A percentile compares a stretch with the other conserved stretches of the same genome.
Evolutionary conservation across 2,113 vertebrate species (phyloP).

Genomic region (Mus musculus): DNA sequence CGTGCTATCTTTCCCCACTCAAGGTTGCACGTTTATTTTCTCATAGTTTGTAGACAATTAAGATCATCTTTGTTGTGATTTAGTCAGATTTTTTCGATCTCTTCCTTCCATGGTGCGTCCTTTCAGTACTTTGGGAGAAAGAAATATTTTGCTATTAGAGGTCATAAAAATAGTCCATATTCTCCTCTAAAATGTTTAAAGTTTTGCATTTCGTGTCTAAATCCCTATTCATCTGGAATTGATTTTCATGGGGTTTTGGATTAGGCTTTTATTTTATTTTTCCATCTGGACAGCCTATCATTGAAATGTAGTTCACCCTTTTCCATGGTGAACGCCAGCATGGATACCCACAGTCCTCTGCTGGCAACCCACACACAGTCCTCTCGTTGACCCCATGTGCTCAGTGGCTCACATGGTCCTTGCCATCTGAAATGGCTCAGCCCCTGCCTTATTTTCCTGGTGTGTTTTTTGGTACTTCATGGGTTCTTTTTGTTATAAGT

Average conservation of each 20-base stretch:
- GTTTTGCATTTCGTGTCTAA: constrained; percentile 27
- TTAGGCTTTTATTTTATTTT: not conserved
- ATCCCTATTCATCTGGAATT: constrained; percentile 50
- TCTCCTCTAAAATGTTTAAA: constrained; percentile 57
- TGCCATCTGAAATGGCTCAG: not conserved
- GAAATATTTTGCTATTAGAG: constrained; percentile 14
- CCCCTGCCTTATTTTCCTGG: not conserved
- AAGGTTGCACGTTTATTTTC: not conserved
- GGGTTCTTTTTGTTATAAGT: not conserved
- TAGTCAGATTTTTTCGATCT: constrained; percentile 5
- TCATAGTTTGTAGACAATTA: not conserved
- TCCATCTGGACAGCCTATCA: not conserved
- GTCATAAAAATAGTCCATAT: constrained; percentile 40
- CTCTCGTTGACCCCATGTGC: not conserved
- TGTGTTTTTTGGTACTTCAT: not conserved
- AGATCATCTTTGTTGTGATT: not conserved
- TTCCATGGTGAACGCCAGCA: not conserved
- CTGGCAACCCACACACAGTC: no score
- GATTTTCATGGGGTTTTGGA: constrained; percentile 9
- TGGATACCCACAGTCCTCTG: not conserved
- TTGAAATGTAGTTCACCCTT: not conserved
- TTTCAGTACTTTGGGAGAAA: not conserved
- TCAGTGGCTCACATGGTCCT: not conserved
- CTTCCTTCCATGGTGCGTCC: not conserved
- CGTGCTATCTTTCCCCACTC: not conserved